These are phyloP conservation scores for Tyria jacobaeae DNA, from an alignment of 2,888 invertebrate species.

Conservation along the genomic window DNA sequence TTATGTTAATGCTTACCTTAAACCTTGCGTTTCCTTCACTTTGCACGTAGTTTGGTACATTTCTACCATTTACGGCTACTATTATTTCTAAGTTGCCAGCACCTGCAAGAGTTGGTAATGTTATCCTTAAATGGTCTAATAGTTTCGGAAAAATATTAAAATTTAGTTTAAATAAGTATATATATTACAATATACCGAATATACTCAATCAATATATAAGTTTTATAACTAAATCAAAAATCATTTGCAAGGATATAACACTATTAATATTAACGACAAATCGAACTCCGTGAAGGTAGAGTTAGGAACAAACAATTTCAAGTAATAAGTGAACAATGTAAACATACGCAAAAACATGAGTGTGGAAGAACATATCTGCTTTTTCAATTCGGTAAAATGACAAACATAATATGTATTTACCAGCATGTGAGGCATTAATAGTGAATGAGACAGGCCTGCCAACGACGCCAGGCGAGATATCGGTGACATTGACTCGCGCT, in stretches of 20 bases:
- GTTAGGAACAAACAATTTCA: too few relatives aligned
- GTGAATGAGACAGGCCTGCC: conserved; percentile 98
- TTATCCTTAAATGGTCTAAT: neutral
- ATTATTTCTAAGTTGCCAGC: conserved; percentile 99
- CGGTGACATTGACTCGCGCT: conserved; percentile 96
- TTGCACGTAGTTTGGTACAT: conserved; percentile 99
- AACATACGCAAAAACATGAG: neutral
- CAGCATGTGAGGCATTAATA: conserved; percentile 93
- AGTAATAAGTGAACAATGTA: too few relatives aligned
- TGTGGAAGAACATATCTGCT: neutral
- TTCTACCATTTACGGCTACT: conserved; percentile 97
- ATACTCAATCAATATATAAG: too few relatives aligned
- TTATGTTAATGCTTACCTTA: conserved; percentile 80
- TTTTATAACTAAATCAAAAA: too few relatives aligned
- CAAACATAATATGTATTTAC: conserved; percentile 44
- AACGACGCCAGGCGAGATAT: conserved; percentile 95
- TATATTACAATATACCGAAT: too few relatives aligned
- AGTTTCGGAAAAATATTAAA: neutral
- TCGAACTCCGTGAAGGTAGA: too few relatives aligned
- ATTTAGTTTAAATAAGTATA: too few relatives aligned
- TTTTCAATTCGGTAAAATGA: neutral
- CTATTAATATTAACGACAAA: too few relatives aligned
- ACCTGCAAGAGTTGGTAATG: conserved; percentile 78
- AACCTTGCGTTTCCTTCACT: conserved; percentile 99
- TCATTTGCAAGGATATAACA: too few relatives aligned